Evolutionary conservation across 1,140 invertebrate species (phyloP).

Genomic region (Leptopilina boulardi): DNA sequence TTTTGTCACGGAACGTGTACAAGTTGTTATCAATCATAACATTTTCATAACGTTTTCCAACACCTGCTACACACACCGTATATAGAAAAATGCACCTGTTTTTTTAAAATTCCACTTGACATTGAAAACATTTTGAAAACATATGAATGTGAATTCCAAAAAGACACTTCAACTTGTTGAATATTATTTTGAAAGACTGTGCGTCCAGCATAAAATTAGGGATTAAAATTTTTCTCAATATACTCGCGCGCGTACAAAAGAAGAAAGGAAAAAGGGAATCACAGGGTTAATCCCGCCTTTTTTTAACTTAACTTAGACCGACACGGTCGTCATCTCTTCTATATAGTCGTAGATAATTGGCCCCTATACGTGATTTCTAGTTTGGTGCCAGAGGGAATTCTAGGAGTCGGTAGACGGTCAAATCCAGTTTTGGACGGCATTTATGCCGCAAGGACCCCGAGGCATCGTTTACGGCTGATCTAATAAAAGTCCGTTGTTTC

Average conservation of each 20-base stretch:
- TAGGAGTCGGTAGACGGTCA: conserved; percentile 29
- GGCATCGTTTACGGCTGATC: conserved; percentile 32
- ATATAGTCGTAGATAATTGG: conserved; percentile 28
- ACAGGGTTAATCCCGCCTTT: conserved; percentile 19
- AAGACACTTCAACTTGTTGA: background rate
- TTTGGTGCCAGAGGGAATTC: conserved; percentile 27
- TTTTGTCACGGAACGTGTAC: no score
- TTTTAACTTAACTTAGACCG: conserved; percentile 16
- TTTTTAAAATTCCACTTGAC: no score
- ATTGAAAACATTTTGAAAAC: no score
- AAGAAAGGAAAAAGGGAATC: background rate
- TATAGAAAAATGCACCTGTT: no score
- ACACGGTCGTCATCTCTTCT: conserved; percentile 20
- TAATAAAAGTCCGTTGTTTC: conserved; percentile 28
- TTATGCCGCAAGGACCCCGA: conserved; percentile 29
- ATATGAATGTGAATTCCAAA: no score
- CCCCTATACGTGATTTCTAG: conserved; percentile 30
- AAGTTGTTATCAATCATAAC: no score
- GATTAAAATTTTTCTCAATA: conserved; percentile 2
- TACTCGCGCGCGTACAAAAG: conserved; percentile 4
- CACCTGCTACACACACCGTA: no score
- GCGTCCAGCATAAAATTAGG: background rate
- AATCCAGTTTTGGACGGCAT: conserved; percentile 33
- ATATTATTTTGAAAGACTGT: background rate
- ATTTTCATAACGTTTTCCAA: no score